A percentile compares a stretch with the other conserved stretches of the same genome.
These are phyloP conservation scores for Polydrusus cervinus DNA, from an alignment of 2,888 invertebrate genomes.

Conservation along the genomic window DNA sequence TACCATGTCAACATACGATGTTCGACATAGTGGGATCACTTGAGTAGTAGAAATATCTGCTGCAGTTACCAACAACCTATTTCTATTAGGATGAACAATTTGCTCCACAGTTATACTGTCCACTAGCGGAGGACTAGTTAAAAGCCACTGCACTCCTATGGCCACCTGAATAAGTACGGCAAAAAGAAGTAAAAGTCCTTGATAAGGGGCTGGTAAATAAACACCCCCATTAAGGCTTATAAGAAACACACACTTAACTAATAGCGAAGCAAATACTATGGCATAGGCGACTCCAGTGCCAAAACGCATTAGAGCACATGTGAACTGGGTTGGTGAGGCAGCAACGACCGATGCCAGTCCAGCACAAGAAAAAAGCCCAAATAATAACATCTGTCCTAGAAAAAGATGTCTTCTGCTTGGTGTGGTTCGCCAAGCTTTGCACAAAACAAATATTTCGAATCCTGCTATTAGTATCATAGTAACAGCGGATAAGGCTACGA, in stretches of 20 bases:
- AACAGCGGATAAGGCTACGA: constrained; percentile 87
- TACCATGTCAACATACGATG: constrained; percentile 81
- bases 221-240: constrained; percentile 93
- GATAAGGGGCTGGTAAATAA: constrained; percentile 94
- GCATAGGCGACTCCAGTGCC: constrained; percentile 89
- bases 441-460: constrained; percentile 92
- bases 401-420: constrained; percentile 90
- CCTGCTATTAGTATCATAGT: constrained; percentile 89
- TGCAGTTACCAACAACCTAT: constrained; percentile 69
- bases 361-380: constrained; percentile 88
- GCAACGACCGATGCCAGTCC: constrained; percentile 86
- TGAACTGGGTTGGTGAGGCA: constrained; percentile 84
- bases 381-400: constrained; percentile 88
- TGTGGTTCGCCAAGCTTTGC: constrained; percentile 87
- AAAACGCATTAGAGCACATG: constrained; percentile 88
- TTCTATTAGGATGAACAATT: constrained; percentile 65
- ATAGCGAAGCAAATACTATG: constrained; percentile 90
- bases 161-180: constrained; percentile 93
- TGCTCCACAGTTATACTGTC: constrained; percentile 70
- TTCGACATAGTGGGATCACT: constrained; percentile 75
- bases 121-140: constrained; percentile 83
- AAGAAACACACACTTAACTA: constrained; percentile 95
- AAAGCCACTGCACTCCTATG: constrained; percentile 88
- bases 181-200: constrained; percentile 90
- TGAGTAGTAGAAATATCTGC: constrained; percentile 61